Evolutionary conservation across 2,888 invertebrate species (phyloP).

Genomic region (Pogonocherus hispidulus): DNA sequence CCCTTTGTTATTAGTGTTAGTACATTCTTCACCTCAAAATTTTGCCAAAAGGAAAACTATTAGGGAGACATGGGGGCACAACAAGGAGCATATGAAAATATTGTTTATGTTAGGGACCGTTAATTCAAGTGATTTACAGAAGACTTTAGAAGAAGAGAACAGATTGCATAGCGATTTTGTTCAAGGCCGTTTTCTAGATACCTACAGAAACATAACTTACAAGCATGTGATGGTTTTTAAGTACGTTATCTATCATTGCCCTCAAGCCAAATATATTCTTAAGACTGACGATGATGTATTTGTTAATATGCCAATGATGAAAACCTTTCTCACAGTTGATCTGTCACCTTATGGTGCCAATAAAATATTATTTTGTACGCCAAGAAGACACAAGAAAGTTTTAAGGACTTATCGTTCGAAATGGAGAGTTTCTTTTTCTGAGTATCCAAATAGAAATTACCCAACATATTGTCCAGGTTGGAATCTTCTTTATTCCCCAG

Average conservation of each 20-base stretch:
- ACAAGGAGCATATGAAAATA: conserved; percentile 71
- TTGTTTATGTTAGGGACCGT: conserved; percentile 79
- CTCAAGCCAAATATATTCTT: conserved; percentile 75
- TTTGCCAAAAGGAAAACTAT: conserved; percentile 76
- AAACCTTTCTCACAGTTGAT: conserved; percentile 72
- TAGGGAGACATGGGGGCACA: conserved; percentile 81
- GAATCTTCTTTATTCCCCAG: conserved; percentile 74
- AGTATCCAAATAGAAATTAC: conserved; percentile 76
- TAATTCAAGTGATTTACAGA: conserved; percentile 58
- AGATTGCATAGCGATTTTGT: conserved; percentile 76
- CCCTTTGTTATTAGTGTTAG: conserved; percentile 73
- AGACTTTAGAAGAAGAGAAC: conserved; percentile 71
- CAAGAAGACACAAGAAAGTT: conserved; percentile 55
- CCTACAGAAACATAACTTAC: conserved; percentile 86
- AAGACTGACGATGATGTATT: conserved; percentile 86
- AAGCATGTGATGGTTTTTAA: conserved; percentile 88
- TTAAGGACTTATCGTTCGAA: conserved; percentile 77
- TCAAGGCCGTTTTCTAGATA: conserved; percentile 83
- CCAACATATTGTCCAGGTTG: conserved; percentile 84
- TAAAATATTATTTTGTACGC: conserved; percentile 77
- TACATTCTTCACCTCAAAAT: conserved; percentile 80
- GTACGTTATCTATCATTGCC: conserved; percentile 81
- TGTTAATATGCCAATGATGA: conserved; percentile 77
- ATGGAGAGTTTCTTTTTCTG: conserved; percentile 81
- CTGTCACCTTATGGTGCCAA: conserved; percentile 75